Evolutionary conservation across 2,888 invertebrate genomes (phyloP), one percentile per base, ranked within the genome.

Genomic region (Gymnocheta viridis): DNA sequence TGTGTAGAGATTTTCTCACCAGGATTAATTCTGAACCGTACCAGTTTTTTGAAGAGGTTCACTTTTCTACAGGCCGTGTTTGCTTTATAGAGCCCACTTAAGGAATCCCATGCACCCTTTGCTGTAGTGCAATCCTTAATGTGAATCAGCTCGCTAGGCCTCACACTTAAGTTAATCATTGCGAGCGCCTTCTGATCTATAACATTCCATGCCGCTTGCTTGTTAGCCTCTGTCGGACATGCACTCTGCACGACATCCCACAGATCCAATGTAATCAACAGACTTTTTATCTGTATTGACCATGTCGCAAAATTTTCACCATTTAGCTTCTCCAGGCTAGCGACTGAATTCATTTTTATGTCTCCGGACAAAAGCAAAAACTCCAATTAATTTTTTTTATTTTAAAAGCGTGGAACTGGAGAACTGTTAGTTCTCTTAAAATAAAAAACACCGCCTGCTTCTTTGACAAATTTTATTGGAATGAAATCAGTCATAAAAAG

Each of bases 31-130:
- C 35, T 80, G 12, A 80, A 80, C 9, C 64, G 62, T 38, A 72
- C 72, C 44, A 80, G 19, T 12, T 44, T 70, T 24, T 72, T 81
- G 44, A 82, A 78, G 14, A 82, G 51, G 73, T 77, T 85, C 14
- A 78, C 69, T 12, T 81, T 85, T 27, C 84, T 47, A n/a, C 72
- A 70, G 7, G 85, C 76, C 32, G 84, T 81, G 27, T 86, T 78
- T 29, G 82, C 79, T 14, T 82, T 78, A 47, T 84, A 84, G 12
- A 85, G 29, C 1, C 27, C 47, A 47, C 70, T 69, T 22, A 85
- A 76, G 4, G 41, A 41, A 4, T 67, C 41, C 82, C 54, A 76
- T 44, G 72, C 77, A 72, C 41, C 24, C 9, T 32, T 56, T 17
- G 82, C 32, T 12, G 64, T 82, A 14, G 62, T 77, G 51, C 51